Base-by-base conservation (phyloP, 1,140 invertebrate species). In the Asobara japonica region DNA sequence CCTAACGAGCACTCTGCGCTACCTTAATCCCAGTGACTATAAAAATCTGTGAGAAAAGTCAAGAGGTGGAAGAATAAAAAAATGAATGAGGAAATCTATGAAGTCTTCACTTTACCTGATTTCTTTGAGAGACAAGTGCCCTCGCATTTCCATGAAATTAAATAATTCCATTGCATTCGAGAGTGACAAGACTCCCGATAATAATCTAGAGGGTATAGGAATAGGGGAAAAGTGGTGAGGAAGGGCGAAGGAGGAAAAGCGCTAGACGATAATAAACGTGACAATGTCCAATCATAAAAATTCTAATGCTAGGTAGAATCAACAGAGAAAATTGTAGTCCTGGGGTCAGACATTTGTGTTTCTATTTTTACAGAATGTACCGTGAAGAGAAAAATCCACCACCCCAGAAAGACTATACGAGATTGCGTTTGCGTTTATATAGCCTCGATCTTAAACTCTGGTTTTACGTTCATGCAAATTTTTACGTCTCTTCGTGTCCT, bases 401-500 rank as follows among this genome's bases (percentile, higher is more conserved):
- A n/a, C n/a, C n/a, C n/a, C n/a, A 2, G 31, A 22, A 18, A 61
- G 18, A 25, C 10, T 16, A 45, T 20, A 29, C 41, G 36, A 64
- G 60, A 71, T 60, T 61, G 41, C 38, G 60, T 41, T 61, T 62
- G 30, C 69, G 60, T 71, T 71, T 65, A 71, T 71, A 71, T 61
- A 62, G 18, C 20, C 69, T 65, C 69, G 60, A 71, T 62, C 69
- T 71, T 71, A 71, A 71, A 71, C 72, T 69, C 65, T 69, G 67
- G 64, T 78, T 80, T 81, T 76, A 79, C 74, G 72, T 45, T 69
- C 75, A 79, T 81, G 76, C 74, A 81, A 81, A 81, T 81, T 80
- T 81, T 77, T 76, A 77, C 65, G 65, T 48, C 27, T 45, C 41
- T 45, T 16, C 45, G 6, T 45, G 41, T 25, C 74, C 74, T 72